Evolutionary conservation across 1,140 invertebrate genomes (phyloP), one percentile per base, ranked within the genome.

Genomic region (Leptinotarsa undecemlineata): DNA sequence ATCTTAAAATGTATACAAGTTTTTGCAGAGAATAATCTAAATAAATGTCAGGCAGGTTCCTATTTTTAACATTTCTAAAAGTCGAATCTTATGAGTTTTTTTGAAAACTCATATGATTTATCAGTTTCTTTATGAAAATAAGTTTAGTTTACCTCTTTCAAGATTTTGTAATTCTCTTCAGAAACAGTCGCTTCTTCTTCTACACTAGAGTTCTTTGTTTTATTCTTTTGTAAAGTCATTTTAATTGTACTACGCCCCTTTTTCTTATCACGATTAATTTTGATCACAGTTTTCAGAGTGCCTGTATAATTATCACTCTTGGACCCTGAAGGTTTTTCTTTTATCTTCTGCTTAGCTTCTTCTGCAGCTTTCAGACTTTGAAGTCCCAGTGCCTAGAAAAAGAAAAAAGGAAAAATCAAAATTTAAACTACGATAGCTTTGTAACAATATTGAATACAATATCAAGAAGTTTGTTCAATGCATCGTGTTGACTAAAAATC

Each of bases 271-370:
- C 89, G 85, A 73, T 92, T 91, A 67, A 92, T 80, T 83, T 94
- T 92, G 73, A 95, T 94, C 60, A 94, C 90, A 21, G 92, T 93
- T 80, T 94, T 95, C 60, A 94, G 81, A 0, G 92, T 93, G 3
- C 93, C 93, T 4, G 92, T 92, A 77, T 91, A 93, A 60, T 82
- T 85, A 70, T 87, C 86, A 62, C 84, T 83, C 62, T 86, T 83
- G 6, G 68, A 63, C 19, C 72, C 62, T 8, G 86, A 85, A 48
- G 86, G 85, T 75, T 91, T 90, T 57, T 89, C 88, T 69, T 87
- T 87, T n/a, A 82, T 76, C 61, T 86, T 89, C 61, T 89, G 87
- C 21, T 87, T 85, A 77, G 84, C 90, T 72, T 83, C 86, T 78
- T 88, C 87, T 2, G 89, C 90, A 0, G 88, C 90, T 77, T 90